A percentile compares a stretch with the other conserved stretches of the same genome.
phyloP scores from a whole-genome alignment of 1,140 invertebrate genomes.

The Bombyx mandarina region DNA sequence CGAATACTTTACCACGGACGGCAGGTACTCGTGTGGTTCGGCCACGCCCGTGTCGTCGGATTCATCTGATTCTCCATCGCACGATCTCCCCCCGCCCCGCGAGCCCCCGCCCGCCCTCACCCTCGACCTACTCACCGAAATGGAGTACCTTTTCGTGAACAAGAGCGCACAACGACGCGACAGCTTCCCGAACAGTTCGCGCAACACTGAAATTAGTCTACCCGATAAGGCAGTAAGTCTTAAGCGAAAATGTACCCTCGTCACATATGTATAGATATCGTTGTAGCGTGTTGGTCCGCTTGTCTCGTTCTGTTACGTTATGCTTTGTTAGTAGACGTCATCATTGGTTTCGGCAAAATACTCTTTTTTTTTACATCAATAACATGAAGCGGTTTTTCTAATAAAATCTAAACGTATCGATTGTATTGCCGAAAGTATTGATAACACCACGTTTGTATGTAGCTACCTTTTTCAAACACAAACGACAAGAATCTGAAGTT shows the following conservation, averaged over 20 bases:
- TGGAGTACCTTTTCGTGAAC: conserved; percentile 46
- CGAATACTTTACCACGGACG: no score
- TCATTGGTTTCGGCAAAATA: neutral
- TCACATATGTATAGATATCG: conserved; percentile 10
- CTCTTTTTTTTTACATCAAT: no score
- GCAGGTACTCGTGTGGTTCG: conserved; percentile 52
- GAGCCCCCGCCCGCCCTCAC: conserved; percentile 35
- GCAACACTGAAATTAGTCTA: conserved; percentile 33
- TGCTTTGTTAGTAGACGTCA: conserved; percentile 20
- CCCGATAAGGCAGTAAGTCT: conserved; percentile 48
- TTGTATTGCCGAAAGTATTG: no score
- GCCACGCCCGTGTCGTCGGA: conserved; percentile 55
- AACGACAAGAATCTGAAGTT: no score
- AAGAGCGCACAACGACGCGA: conserved; percentile 35
- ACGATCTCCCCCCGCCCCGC: conserved; percentile 20
- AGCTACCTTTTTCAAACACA: no score
- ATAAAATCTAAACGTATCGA: no score
- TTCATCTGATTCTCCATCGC: conserved; percentile 44
- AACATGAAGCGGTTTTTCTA: no score
- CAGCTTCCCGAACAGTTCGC: conserved; percentile 40
- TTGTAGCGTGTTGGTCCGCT: conserved; percentile 13
- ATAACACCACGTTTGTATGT: no score
- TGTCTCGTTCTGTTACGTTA: conserved; percentile 13
- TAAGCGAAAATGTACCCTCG: conserved; percentile 7
- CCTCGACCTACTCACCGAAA: conserved; percentile 50